These are phyloP conservation scores for Melanerpes formicivorus DNA, from an alignment of 2,113 vertebrate genomes.

Conservation along the genomic window DNA sequence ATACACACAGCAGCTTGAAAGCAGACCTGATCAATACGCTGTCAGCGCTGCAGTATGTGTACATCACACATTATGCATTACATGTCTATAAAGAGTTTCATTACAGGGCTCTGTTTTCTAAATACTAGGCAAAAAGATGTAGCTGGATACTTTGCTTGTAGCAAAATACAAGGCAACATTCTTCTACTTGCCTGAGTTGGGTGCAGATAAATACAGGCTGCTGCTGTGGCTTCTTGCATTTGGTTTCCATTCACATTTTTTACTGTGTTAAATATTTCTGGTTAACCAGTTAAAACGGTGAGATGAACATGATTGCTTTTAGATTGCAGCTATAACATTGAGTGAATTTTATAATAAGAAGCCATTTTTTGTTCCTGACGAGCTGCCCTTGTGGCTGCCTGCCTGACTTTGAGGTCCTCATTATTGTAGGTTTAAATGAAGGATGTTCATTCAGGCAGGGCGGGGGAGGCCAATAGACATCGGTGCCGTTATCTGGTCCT, in stretches of 20 bases:
- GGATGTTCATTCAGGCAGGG: conserved; percentile 82
- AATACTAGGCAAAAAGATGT: neutral
- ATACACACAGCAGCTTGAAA: neutral
- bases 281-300: conserved; percentile 53
- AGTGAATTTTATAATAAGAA: conserved; percentile 75
- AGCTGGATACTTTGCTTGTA: neutral
- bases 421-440: conserved; percentile 86
- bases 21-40: neutral
- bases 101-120: neutral
- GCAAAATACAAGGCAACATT: neutral
- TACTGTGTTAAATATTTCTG: conserved; percentile 55
- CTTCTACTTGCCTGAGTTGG: neutral
- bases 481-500: conserved; percentile 80
- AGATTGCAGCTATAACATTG: conserved; percentile 56
- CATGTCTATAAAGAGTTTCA: rapidly evolving
- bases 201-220: neutral
- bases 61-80: rapidly evolving
- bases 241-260: neutral
- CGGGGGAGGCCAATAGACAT: conserved; percentile 74
- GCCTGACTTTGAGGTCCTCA: conserved; percentile 87
- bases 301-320: conserved; percentile 67
- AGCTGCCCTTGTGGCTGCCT: conserved; percentile 82
- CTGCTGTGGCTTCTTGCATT: neutral
- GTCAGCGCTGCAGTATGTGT: too few species aligned
- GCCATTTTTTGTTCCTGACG: conserved; percentile 15